A percentile compares a stretch with the other conserved stretches of the same genome.
phyloP scores from a whole-genome alignment of 2,888 invertebrate species.

The Byasa hedistus region DNA sequence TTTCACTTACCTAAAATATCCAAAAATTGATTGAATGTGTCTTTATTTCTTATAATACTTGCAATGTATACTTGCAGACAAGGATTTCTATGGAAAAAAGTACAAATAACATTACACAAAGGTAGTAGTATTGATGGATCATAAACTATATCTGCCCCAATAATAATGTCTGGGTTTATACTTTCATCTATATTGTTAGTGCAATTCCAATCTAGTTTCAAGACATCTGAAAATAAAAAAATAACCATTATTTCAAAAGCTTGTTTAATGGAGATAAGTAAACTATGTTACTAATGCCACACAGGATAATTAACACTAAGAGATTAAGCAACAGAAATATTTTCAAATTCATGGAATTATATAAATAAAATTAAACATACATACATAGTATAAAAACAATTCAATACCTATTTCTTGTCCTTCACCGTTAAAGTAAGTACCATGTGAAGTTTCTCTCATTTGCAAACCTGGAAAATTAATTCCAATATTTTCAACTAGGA shows the following conservation, averaged over 20 bases:
- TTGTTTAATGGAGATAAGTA: neutral
- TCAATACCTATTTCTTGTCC: slow-evolving; percentile 45
- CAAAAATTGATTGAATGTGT: slow-evolving; percentile 81
- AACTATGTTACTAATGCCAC: too few species aligned
- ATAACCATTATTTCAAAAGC: neutral
- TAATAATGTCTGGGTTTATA: slow-evolving; percentile 57
- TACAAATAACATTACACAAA: slow-evolving; percentile 54
- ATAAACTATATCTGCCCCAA: slow-evolving; percentile 72
- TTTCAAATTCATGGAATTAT: too few species aligned
- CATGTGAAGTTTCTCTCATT: slow-evolving; percentile 31
- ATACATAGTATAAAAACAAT: too few species aligned
- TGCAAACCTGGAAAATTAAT: slow-evolving; percentile 74
- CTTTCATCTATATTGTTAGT: slow-evolving; percentile 43
- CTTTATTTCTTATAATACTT: slow-evolving; percentile 80
- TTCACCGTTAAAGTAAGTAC: slow-evolving; percentile 38
- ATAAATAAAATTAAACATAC: too few species aligned
- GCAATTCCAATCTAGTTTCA: slow-evolving; percentile 61
- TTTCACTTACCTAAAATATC: slow-evolving; percentile 4
- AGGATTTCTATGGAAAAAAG: slow-evolving; percentile 52
- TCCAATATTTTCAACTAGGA: slow-evolving; percentile 81
- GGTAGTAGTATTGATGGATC: slow-evolving; percentile 62
- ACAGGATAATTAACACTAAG: too few species aligned
- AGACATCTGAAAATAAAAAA: slow-evolving; percentile 45
- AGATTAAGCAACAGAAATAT: too few species aligned
- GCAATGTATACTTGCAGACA: slow-evolving; percentile 58